phyloP scores from a whole-genome alignment of 2,113 vertebrate species.

The Limnothrissa miodon region DNA sequence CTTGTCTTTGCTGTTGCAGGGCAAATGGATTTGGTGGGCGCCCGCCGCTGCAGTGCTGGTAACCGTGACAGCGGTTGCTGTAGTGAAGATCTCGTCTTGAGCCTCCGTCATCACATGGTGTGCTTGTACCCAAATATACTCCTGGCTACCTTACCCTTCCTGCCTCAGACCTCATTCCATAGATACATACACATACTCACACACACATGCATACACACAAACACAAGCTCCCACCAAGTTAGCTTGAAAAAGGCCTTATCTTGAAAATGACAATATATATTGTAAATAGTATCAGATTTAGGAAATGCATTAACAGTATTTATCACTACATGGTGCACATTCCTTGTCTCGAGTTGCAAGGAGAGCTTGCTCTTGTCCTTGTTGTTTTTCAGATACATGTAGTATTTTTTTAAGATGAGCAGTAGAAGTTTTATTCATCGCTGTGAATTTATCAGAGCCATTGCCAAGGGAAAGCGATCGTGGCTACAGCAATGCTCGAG shows the following conservation, averaged over 20 bases:
- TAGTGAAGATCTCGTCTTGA: constrained; percentile 90
- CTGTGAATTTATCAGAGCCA: background rate
- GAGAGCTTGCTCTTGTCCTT: background rate
- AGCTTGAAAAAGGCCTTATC: constrained; percentile 1
- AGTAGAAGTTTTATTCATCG: background rate
- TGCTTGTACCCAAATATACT: constrained; percentile 18
- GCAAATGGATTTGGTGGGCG: constrained; percentile 90
- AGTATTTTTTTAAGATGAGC: constrained; percentile 14
- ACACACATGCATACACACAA: constrained; percentile 44
- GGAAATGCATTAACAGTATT: constrained; percentile 14
- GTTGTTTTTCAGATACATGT: constrained; percentile 2
- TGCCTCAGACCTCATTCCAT: constrained; percentile 14
- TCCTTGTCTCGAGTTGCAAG: constrained; percentile 9
- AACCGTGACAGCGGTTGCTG: constrained; percentile 88
- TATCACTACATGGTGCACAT: constrained; percentile 2
- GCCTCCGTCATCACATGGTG: constrained; percentile 22
- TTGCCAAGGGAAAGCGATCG: background rate
- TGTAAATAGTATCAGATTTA: constrained; percentile 18
- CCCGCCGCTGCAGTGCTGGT: constrained; percentile 89
- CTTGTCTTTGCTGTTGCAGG: constrained; percentile 76
- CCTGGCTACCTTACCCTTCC: background rate
- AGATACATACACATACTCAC: constrained; percentile 26
- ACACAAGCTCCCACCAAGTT: constrained; percentile 20
- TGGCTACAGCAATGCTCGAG: background rate
- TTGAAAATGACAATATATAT: constrained; percentile 18